Evolutionary conservation across 2,888 invertebrate genomes (phyloP).

Genomic region (Neuroscelio doddi): DNA sequence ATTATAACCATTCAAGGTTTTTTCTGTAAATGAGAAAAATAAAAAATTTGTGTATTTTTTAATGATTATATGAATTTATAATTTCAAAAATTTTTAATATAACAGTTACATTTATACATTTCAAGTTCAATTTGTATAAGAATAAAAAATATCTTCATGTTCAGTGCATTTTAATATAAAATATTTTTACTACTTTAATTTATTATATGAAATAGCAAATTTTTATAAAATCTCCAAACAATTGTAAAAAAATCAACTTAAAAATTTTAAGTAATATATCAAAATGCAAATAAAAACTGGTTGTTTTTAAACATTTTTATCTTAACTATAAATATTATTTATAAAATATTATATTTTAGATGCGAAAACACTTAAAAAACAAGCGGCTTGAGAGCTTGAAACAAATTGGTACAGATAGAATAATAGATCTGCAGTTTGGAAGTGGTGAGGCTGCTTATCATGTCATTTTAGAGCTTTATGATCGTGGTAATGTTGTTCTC

Average conservation of each 20-base stretch:
- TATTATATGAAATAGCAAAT: not conserved
- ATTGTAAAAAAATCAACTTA: not conserved
- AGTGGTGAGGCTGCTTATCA: slow-evolving; percentile 94
- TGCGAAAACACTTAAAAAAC: slow-evolving; percentile 97
- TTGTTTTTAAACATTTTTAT: not conserved
- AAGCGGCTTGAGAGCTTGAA: slow-evolving; percentile 89
- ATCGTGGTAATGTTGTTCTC: slow-evolving; percentile 95
- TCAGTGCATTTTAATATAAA: no score
- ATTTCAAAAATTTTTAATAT: no score
- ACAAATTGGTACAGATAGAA: slow-evolving; percentile 94
- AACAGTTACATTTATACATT: no score
- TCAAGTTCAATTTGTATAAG: no score
- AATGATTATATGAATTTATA: no score
- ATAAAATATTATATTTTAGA: slow-evolving; percentile 73
- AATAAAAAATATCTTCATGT: no score
- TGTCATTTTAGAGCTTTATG: slow-evolving; percentile 94
- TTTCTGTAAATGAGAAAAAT: no score
- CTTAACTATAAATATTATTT: no score
- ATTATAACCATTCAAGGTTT: not conserved
- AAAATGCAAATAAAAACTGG: no score
- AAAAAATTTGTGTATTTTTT: no score
- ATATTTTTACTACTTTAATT: not conserved
- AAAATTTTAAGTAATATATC: not conserved
- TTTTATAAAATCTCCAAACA: not conserved
- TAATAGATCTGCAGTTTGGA: slow-evolving; percentile 97